Conservation (phyloP, 2,113 vertebrate species). For the Corythoichthys haematopterus region DNA sequence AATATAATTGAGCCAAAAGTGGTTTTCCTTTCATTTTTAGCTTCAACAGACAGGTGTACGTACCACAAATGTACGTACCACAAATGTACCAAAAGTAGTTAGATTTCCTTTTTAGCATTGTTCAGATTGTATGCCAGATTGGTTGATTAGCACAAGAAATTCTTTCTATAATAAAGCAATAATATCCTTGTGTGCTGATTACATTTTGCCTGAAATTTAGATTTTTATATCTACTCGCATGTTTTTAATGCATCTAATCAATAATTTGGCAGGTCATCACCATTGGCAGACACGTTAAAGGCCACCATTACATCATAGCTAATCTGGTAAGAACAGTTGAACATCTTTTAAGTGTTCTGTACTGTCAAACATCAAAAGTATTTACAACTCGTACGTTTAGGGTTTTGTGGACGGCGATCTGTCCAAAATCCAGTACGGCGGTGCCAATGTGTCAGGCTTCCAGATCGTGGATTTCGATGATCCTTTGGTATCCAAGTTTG, state of each 20-base stretch:
- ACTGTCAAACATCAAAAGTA: neutral
- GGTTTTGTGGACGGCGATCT: slow-evolving; percentile 96
- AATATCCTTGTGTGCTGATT: neutral
- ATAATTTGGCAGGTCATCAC: slow-evolving; percentile 83
- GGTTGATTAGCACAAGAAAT: neutral
- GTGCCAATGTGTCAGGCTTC: slow-evolving; percentile 97
- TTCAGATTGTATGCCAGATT: neutral
- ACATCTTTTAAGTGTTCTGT: neutral
- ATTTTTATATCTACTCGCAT: neutral
- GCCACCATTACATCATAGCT: slow-evolving; percentile 98
- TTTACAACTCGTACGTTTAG: slow-evolving; percentile 54
- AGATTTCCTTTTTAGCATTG: neutral
- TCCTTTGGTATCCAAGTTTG: slow-evolving; percentile 92
- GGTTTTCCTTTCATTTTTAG: neutral
- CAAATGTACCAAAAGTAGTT: neutral
- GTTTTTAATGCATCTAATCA: neutral
- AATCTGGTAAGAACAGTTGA: slow-evolving; percentile 83
- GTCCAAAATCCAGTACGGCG: slow-evolving; percentile 97
- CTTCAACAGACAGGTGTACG: neutral
- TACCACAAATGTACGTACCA: neutral
- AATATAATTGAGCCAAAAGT: neutral
- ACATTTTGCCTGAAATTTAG: no score
- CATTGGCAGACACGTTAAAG: slow-evolving; percentile 96
- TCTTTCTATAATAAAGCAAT: neutral
- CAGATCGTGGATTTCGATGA: slow-evolving; percentile 99